Base-by-base conservation (phyloP, 2,888 invertebrate genomes). In the Agriotes lineatus region DNA sequence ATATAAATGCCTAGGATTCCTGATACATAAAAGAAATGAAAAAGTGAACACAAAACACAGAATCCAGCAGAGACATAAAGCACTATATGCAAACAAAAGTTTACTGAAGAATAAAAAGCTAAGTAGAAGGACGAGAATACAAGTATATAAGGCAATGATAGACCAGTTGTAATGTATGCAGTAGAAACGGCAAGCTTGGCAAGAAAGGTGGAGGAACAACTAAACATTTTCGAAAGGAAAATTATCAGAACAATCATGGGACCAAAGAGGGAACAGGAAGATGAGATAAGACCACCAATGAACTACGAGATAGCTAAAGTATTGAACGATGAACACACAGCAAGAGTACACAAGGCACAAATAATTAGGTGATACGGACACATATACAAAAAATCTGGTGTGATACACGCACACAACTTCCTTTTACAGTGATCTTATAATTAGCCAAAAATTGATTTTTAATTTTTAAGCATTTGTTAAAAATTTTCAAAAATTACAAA, bases 21-120 rank as follows among this genome's bases (percentile, higher is more conserved):
- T 39, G 39, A 39, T 39, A 39, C n/a, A 39, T 39, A 39, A n/a
- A 39, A 5, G 39, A 39, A 39, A 39, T 10, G 39, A 39, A 39
- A 39, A n/a, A 12, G 39, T 39, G 39, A 39, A 39, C 39, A 39
- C 39, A 39, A 39, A 25, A 25, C 25, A 25, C 7, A 25, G 25
- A 25, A 25, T 25, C 25, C 25, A 25, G 7, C 25, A 25, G 14
- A 10, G 12, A 39, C n/a, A 39, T 10, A 39, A 39, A 14, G 14
- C 39, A 14, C 39, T 39, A 39, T 14, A 39, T 39, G 10, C 39
- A 39, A 39, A 3, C 10, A 14, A 14, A 39, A 39, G 14, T 10
- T 12, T 39, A 39, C 39, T 39, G 14, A 39, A 39, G 12, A 14
- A 39, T 39, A 39, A 39, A n/a, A 39, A 10, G 39, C 39, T 39